Evolutionary conservation across 2,113 vertebrate species (phyloP).

Genomic region (Otis tarda): DNA sequence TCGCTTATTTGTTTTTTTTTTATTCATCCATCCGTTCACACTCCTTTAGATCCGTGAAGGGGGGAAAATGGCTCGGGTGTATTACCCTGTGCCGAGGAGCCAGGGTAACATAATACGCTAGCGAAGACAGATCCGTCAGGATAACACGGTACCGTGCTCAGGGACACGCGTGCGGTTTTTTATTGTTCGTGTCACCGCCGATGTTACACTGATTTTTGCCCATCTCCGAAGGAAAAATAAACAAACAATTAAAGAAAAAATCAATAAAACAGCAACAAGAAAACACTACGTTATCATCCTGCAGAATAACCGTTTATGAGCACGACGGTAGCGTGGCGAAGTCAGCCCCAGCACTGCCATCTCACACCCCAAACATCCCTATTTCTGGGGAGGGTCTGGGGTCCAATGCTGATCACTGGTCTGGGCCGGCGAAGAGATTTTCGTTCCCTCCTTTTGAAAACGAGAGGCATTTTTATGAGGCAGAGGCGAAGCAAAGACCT

Average conservation of each 20-base stretch:
- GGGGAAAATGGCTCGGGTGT: not conserved
- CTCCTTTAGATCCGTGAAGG: slow-evolving; percentile 31
- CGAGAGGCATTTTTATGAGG: slow-evolving; percentile 15
- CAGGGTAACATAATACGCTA: not conserved
- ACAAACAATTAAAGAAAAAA: not conserved
- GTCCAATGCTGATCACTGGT: not conserved
- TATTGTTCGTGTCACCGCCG: not conserved
- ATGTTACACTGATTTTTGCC: not conserved
- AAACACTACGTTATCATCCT: not conserved
- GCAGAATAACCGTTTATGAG: not conserved
- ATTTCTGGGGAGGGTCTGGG: not conserved
- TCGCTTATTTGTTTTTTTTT: slow-evolving; percentile 50
- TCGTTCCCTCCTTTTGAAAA: not conserved
- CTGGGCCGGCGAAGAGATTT: not conserved
- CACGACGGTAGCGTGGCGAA: not conserved
- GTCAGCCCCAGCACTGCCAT: not conserved
- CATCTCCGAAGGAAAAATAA: not conserved
- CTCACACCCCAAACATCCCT: not conserved
- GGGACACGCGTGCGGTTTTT: not conserved
- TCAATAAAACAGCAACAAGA: not conserved
- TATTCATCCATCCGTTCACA: slow-evolving; percentile 46
- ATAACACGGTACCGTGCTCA: not conserved
- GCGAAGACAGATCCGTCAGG: slow-evolving; percentile 49
- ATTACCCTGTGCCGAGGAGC: slow-evolving; percentile 13
- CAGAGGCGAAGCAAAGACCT: not conserved